Conservation (phyloP, 2,113 vertebrate species). For the Gracilinanus agilis region DNA sequence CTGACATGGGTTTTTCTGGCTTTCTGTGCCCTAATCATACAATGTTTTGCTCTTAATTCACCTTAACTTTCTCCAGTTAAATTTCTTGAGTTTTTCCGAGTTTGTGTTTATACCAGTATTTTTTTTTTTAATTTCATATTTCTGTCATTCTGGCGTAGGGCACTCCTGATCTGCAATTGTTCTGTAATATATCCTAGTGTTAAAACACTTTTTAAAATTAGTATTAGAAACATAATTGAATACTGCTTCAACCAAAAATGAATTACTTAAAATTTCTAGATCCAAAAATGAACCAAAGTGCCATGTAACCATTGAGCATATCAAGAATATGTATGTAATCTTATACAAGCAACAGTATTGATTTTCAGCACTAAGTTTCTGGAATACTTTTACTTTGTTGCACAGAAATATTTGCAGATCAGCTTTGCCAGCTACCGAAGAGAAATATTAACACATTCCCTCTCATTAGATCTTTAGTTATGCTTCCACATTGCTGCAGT, state of each 20-base stretch:
- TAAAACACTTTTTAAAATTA: conserved; percentile 60
- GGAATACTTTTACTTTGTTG: conserved; percentile 82
- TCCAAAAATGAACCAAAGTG: conserved; percentile 59
- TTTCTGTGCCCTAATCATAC: conserved; percentile 89
- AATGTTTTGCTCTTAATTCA: conserved; percentile 85
- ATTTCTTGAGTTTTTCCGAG: conserved; percentile 80
- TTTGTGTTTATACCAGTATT: conserved; percentile 79
- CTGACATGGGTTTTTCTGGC: conserved; percentile 97
- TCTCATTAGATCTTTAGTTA: conserved; percentile 80
- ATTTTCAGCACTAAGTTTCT: conserved; percentile 33
- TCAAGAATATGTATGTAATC: not conserved
- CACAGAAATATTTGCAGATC: conserved; percentile 89
- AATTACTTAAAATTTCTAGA: conserved; percentile 61
- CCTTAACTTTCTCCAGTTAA: conserved; percentile 73
- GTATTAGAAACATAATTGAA: not conserved
- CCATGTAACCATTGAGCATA: not conserved
- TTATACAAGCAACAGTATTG: conserved; percentile 33
- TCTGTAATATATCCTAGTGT: conserved; percentile 75
- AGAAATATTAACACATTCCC: conserved; percentile 65
- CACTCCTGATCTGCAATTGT: conserved; percentile 92
- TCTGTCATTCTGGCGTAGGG: conserved; percentile 90
- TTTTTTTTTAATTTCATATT: conserved; percentile 67
- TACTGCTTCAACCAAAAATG: conserved; percentile 65
- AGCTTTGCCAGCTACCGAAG: conserved; percentile 86
- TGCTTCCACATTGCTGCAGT: conserved; percentile 83